Conservation (phyloP, 2,113 vertebrate species). For the Hirundichthys speculiger region DNA sequence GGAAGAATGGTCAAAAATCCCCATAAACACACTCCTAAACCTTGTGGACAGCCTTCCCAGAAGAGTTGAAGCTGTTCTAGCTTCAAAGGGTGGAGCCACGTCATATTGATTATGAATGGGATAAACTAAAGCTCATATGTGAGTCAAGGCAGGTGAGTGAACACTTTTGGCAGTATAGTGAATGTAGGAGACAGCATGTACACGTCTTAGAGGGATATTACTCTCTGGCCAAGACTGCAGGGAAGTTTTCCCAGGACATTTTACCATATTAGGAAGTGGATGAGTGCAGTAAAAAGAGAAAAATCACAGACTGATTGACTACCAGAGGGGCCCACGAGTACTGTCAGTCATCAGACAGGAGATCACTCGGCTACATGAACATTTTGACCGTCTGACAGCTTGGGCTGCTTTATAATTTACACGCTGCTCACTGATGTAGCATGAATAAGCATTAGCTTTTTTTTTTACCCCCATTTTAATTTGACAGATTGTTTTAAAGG, state of each 20-base stretch:
- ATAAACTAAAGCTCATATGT: too few relatives aligned
- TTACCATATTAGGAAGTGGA: constrained; percentile 52
- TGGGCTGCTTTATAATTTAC: constrained; percentile 34
- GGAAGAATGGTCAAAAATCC: too few relatives aligned
- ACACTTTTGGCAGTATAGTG: too few relatives aligned
- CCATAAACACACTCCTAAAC: too few relatives aligned
- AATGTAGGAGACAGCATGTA: constrained; percentile 15
- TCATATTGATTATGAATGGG: too few relatives aligned
- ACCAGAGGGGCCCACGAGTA: constrained; percentile 27
- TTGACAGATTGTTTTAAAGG: constrained; percentile 68
- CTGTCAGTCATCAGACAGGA: constrained; percentile 37
- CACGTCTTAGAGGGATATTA: constrained; percentile 31
- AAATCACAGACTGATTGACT: constrained; percentile 45
- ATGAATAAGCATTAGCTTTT: constrained; percentile 9
- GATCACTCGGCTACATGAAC: constrained; percentile 35
- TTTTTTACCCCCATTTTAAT: constrained; percentile 45
- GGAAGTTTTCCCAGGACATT: constrained; percentile 51
- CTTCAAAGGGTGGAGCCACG: too few relatives aligned
- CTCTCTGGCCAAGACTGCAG: constrained; percentile 17
- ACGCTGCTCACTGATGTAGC: constrained; percentile 2
- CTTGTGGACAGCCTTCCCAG: too few relatives aligned
- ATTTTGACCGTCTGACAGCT: constrained; percentile 46
- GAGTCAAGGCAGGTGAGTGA: too few relatives aligned
- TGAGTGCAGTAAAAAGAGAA: constrained; percentile 20
- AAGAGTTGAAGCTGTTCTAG: too few relatives aligned